Conservation (phyloP, 2,113 vertebrate genomes). For the Ictidomys tridecemlineatus region DNA sequence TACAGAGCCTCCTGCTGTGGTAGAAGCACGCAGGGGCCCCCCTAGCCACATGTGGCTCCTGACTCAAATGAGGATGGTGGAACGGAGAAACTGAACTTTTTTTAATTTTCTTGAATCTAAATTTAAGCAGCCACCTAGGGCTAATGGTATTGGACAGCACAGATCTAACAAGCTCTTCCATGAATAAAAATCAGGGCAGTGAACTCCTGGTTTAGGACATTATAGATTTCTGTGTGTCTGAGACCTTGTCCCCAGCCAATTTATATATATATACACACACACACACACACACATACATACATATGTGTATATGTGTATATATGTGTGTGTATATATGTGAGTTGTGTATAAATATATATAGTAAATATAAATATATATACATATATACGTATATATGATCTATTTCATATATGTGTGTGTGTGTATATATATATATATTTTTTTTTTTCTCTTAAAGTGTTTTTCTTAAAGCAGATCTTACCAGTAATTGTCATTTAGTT, state of each 20-base stretch:
- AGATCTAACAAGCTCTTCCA: background rate
- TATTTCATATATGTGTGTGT: no score
- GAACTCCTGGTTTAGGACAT: background rate
- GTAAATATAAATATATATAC: no score
- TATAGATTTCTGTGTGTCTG: background rate
- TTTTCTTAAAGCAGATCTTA: background rate
- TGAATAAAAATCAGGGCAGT: background rate
- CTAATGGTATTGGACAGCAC: background rate
- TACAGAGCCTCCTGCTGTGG: no score
- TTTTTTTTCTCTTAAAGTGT: no score
- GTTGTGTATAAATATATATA: no score
- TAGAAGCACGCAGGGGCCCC: background rate
- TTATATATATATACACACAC: no score
- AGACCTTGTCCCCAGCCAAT: background rate
- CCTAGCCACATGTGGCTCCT: background rate
- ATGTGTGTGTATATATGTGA: no score
- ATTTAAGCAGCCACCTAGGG: background rate
- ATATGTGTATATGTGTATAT: no score
- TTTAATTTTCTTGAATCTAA: background rate
- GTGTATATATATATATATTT: no score
- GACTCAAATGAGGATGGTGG: background rate
- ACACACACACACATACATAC: no score
- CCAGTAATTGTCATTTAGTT: slow-evolving; percentile 17
- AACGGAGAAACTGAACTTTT: background rate
- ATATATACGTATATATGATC: no score